Conservation (phyloP, 2,113 vertebrate species). For the Meleagris gallopavo region DNA sequence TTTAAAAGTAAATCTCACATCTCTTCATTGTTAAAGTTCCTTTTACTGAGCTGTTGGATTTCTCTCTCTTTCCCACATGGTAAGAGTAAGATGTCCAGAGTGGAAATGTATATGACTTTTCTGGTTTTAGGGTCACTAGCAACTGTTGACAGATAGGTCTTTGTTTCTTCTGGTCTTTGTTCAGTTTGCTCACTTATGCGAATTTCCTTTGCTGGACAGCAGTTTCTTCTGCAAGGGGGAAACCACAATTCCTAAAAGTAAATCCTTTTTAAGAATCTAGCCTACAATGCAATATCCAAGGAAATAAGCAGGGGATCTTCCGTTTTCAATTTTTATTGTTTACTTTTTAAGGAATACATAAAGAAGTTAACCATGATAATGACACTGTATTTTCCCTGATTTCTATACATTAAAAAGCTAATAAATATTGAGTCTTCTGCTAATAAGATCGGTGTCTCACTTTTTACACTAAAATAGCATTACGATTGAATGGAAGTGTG, state of each 20-base stretch:
- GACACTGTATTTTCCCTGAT: background rate
- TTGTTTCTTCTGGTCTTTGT: background rate
- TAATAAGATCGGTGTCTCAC: background rate
- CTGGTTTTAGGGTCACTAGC: background rate
- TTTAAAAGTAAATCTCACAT: background rate
- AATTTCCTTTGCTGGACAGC: background rate
- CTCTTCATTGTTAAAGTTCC: background rate
- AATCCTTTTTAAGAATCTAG: background rate
- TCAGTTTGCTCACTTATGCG: background rate
- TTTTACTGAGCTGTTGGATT: background rate
- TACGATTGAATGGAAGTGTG: background rate
- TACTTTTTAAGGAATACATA: background rate
- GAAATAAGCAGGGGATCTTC: background rate
- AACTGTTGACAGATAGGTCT: background rate
- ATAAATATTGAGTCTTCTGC: background rate
- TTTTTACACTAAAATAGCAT: background rate
- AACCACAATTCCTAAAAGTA: background rate
- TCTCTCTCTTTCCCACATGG: background rate
- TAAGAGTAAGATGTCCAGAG: background rate
- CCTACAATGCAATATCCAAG: background rate
- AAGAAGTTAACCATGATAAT: background rate
- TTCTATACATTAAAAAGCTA: background rate
- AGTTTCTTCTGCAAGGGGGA: background rate
- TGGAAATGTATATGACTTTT: background rate
- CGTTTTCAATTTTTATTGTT: background rate